A percentile compares a stretch with the other conserved stretches of the same genome.
Conservation (phyloP, 2,888 invertebrate genomes). For the Noctua janthina region DNA sequence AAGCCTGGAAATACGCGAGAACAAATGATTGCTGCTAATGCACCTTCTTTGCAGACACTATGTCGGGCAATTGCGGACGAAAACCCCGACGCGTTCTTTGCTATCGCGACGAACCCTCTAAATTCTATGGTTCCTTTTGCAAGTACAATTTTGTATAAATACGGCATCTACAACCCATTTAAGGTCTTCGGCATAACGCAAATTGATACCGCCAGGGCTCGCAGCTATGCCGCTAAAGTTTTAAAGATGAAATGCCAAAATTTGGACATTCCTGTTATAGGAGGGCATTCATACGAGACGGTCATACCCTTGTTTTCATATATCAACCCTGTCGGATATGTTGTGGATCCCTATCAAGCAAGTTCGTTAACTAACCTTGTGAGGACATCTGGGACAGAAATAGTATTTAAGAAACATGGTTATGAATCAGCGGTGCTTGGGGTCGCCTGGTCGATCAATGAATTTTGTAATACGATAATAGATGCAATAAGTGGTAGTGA, state of each 20-base stretch:
- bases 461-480: conserved; percentile 77
- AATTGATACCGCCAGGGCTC: conserved; percentile 77
- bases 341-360: conserved; percentile 71
- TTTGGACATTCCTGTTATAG: conserved; percentile 79
- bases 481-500: conserved; percentile 75
- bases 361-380: conserved; percentile 78
- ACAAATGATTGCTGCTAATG: conserved; percentile 78
- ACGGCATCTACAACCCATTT: conserved; percentile 77
- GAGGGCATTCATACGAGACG: conserved; percentile 82
- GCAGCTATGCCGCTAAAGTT: conserved; percentile 71
- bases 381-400: conserved; percentile 78
- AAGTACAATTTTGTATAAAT: conserved; percentile 74
- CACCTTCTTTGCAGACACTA: conserved; percentile 73
- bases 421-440: conserved; percentile 74
- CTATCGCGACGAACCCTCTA: conserved; percentile 79
- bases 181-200: conserved; percentile 82
- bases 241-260: conserved; percentile 72
- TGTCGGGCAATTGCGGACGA: conserved; percentile 76
- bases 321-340: conserved; percentile 69
- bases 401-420: conserved; percentile 76
- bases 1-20: conserved; percentile 72
- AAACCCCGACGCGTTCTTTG: conserved; percentile 78
- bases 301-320: conserved; percentile 82
- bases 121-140: conserved; percentile 82
- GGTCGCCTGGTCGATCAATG: conserved; percentile 80